Conservation (phyloP, 2,113 vertebrate genomes). For the Nycticryphes semicollaris region DNA sequence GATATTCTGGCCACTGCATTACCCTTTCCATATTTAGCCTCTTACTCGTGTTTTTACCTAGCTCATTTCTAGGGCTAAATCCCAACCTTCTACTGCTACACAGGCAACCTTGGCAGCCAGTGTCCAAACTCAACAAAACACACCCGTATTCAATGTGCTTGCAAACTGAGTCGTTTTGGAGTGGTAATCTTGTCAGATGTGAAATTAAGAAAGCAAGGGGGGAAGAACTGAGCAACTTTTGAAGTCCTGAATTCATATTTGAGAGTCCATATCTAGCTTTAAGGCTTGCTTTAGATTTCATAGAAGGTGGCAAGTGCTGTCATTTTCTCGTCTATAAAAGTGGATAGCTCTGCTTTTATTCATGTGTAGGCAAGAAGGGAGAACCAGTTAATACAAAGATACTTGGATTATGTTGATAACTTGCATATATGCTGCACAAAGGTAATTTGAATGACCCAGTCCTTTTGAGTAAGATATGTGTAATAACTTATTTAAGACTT, state of each 20-base stretch:
- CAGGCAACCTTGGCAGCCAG: not conserved
- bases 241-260: not conserved
- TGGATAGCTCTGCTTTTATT: not conserved
- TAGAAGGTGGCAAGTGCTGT: not conserved
- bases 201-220: not conserved
- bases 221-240: not conserved
- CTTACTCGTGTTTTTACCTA: not conserved
- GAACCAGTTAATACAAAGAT: not conserved
- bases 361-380: not conserved
- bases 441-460: not conserved
- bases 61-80: not conserved
- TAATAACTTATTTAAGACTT: not conserved
- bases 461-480: not conserved
- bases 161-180: not conserved
- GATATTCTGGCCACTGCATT: not conserved
- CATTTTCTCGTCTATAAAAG: not conserved
- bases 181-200: not conserved
- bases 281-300: not conserved
- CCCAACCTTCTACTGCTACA: not conserved
- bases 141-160: not conserved
- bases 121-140: not conserved
- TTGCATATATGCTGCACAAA: not conserved
- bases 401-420: not conserved
- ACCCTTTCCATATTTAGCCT: not conserved
- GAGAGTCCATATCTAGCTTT: not conserved